These are phyloP conservation scores for Sesamia inferens DNA, from an alignment of 2,888 invertebrate genomes.

Conservation along the genomic window DNA sequence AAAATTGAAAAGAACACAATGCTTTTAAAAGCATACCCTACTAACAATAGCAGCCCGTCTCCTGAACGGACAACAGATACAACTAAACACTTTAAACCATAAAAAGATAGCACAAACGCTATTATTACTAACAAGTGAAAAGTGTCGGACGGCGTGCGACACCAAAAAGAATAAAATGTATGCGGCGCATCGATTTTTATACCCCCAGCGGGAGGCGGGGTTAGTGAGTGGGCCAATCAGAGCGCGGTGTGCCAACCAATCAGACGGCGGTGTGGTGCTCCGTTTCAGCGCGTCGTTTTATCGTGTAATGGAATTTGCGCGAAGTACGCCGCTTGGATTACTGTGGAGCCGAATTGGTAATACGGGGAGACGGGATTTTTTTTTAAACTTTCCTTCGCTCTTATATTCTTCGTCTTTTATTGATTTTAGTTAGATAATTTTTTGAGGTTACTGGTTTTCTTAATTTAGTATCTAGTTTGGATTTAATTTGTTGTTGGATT, in stretches of 20 bases:
- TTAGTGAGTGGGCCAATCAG: constrained; percentile 85
- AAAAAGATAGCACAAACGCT: constrained; percentile 85
- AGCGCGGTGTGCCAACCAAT: constrained; percentile 87
- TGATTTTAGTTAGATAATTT: constrained; percentile 69
- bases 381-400: constrained; percentile 20
- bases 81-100: constrained; percentile 88
- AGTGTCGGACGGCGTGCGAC: constrained; percentile 84
- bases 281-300: constrained; percentile 80
- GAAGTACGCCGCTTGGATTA: constrained; percentile 82
- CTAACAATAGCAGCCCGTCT: constrained; percentile 85
- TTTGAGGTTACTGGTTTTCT: constrained; percentile 67
- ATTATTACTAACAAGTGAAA: constrained; percentile 86
- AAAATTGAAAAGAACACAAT: constrained; percentile 80
- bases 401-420: constrained; percentile 57
- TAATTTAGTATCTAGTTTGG: constrained; percentile 33
- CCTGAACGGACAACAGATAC: constrained; percentile 85
- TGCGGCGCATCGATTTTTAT: constrained; percentile 88
- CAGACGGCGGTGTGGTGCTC: constrained; percentile 78
- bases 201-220: constrained; percentile 86
- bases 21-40: constrained; percentile 83
- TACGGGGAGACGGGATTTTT: constrained; percentile 60
- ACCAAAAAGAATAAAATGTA: constrained; percentile 81
- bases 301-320: constrained; percentile 89
- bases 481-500: constrained; percentile 26
- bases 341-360: constrained; percentile 80